A percentile compares a stretch with the other conserved stretches of the same genome.
phyloP scores from a whole-genome alignment of 2,113 vertebrate genomes.

The Colistium nudipinnis region DNA sequence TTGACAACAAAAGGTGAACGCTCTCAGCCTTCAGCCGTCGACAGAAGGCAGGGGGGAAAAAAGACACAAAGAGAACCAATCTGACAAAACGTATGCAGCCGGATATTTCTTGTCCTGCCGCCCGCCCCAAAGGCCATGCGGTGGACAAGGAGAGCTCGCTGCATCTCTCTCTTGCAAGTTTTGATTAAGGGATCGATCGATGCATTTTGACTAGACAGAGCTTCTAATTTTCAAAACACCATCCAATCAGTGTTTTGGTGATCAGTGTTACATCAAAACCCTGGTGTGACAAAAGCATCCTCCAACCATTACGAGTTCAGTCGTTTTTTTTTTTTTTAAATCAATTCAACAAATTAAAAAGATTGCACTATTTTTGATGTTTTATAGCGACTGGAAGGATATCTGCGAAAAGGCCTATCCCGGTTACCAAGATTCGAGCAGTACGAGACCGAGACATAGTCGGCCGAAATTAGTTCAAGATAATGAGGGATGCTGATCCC shows the following conservation, averaged over 20 bases:
- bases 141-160: neutral
- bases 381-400: slow-evolving; percentile 17
- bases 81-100: slow-evolving; percentile 43
- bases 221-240: neutral
- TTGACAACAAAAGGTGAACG: slow-evolving; percentile 54
- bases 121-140: neutral
- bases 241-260: neutral
- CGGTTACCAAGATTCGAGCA: slow-evolving; percentile 14
- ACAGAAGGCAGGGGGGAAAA: slow-evolving; percentile 40
- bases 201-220: neutral
- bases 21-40: slow-evolving; percentile 35
- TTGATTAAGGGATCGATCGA: neutral
- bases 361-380: slow-evolving; percentile 23
- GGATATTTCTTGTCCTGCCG: slow-evolving; percentile 20
- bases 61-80: slow-evolving; percentile 16
- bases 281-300: too few relatives aligned
- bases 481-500: slow-evolving; percentile 54
- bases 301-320: neutral
- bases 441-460: slow-evolving; percentile 40
- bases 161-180: neutral
- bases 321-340: too few relatives aligned
- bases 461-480: slow-evolving; percentile 40
- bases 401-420: slow-evolving; percentile 1
- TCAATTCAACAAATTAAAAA: neutral
- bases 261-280: too few relatives aligned